Base-by-base conservation (phyloP, 2,797 vertebrate species). In the Furcifer pardalis region DNA sequence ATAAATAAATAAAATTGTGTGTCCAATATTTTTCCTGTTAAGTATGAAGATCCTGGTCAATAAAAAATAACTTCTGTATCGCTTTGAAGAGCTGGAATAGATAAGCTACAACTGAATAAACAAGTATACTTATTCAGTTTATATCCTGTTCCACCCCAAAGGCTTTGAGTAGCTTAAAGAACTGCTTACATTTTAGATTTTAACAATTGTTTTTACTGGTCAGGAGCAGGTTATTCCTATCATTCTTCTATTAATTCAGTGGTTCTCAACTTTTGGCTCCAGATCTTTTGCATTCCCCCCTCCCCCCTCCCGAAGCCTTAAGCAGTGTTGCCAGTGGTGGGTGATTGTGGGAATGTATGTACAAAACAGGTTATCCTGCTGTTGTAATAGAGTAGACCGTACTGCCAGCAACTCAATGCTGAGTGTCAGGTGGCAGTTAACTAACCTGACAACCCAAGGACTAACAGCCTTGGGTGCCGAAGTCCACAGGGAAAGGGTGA, bases 31-130 rank as follows among this genome's bases (percentile, higher is more conserved):
- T 73, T 32, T 82, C 88, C 35, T 52, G 66, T 7, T 63, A 84
- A 89, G 82, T 4, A 42, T 30, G 46, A 90, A 42, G 30, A 77
- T 65, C 89, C 52, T 2, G 37, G 2, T 88, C 35, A 83, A 75
- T 60, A 46, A 86, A 84, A n/a, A 40, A 88, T 82, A 56, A 74
- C 68, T 82, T 83, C 82, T 86, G 72, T 87, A 75, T 9, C 35
- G 65, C 35, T 21, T 81, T 73, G 84, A 81, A 81, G 74, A 25
- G n/a, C 32, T 62, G 87, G 83, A 87, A 77, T 76, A 85, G 49
- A 68, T 1, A 73, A 49, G 63, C n/a, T 49, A 12, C 59, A 30
- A 66, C n/a, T n/a, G n/a, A n/a, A 79, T 62, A 37, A 46, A 37
- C 72, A 74, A 15, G 42, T 75, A n/a, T 65, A 30, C 15, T 77